Base-by-base conservation (phyloP, 1,140 invertebrate genomes). In the Oncopodura yosiiana region DNA sequence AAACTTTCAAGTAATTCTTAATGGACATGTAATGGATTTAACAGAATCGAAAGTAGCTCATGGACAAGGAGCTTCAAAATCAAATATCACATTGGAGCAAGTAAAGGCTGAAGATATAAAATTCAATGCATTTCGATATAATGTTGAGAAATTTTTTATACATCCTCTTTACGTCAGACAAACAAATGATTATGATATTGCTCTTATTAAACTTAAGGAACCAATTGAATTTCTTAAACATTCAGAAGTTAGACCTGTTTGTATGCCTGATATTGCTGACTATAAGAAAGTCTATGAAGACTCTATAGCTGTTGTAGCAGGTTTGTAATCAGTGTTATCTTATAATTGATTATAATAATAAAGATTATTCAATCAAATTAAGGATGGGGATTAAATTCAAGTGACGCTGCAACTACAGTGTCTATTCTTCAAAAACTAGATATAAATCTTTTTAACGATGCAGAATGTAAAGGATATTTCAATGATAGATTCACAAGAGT, bases 81-180 rank as follows among this genome's bases (percentile, higher is more conserved):
- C 19, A 11, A n/a, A 18, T 6, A 23, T 9, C 4, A 30, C 45
- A 16, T 21, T 50, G 5, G 18, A 50, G 11, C 3, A 39, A 32
- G 9, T 38, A 19, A 51, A 56, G 27, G 9, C n/a, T 18, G 32
- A 37, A 9, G 58, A 60, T 21, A n/a, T n/a, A n/a, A n/a, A n/a
- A n/a, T 34, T n/a, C 8, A 26, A 38, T 2, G 18, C 53, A 27
- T 16, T 48, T 3, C 49, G 61, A 9, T 58, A 44, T 26, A 21
- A 46, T 18, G 55, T 63, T 2, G 55, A 63, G 1, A 51, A 55
- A 51, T 63, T 58, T 45, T 63, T 54, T 29, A 58, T 63, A 21
- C 62, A 63, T 56, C 62, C 62, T 5, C 56, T 63, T 14, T 63
- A 63, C 38, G 53, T 58, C 16, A 21, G 52, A 50, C 61, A 63